Base-by-base conservation (phyloP, 1,140 invertebrate genomes). In the Anagrus nilaparvatae region DNA sequence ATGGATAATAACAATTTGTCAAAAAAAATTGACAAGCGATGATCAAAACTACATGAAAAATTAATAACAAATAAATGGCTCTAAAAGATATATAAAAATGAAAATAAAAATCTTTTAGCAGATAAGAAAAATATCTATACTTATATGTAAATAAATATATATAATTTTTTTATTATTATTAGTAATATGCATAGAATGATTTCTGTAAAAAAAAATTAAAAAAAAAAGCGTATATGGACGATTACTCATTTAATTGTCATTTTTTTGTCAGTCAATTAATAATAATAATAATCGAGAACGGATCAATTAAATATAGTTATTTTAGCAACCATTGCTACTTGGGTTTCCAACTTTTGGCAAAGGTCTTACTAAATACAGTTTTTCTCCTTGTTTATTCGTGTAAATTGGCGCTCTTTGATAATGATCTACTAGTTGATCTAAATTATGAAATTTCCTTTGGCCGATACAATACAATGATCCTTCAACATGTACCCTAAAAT, bases 341-440 rank as follows among this genome's bases (percentile, higher is more conserved):
- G 59, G 54, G 52, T 73, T 74, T 51, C 78, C 76, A 14, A 25
- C 23, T 66, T 81, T 79, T 24, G 85, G 87, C 60, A 92, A 70
- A 42, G 88, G 80, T 53, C 88, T 81, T 55, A 93, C 87, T 46
- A 94, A 74, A 67, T 91, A 93, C 16, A 94, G 72, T 69, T 93
- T 93, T 68, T 93, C 88, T 53, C 89, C 89, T 68, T 89, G 84
- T 62, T 91, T 91, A 69, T 92, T 93, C 46, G 90, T 97, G 67
- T 97, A 99, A 58, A 99, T 99, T 33, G 96, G 96, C 49, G 95
- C 91, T 60, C 88, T 82, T 71, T 94, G 94, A 72, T 99, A 99
- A 71, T 99, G 95, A 59, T 95, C 88, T 49, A 99, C 93, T 46
- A 99, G 74, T 63, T 96, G 92, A 63, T 98, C 92, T 55, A 99